These are phyloP conservation scores for Dendrolimus kikuchii DNA, from an alignment of 1,140 invertebrate genomes.

Conservation along the genomic window DNA sequence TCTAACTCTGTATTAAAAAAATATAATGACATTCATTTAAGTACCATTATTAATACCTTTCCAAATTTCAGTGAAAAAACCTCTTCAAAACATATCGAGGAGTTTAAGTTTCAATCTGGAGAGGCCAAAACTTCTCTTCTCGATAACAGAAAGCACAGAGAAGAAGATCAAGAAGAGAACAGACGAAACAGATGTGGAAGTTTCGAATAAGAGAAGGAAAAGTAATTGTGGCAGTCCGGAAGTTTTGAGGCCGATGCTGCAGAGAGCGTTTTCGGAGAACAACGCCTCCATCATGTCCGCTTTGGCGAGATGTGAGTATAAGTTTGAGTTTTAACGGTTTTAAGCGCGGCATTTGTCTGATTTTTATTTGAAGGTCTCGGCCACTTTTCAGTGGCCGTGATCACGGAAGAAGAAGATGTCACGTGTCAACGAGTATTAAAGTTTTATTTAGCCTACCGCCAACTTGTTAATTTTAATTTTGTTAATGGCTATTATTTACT, in stretches of 20 bases:
- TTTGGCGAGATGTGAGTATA: slow-evolving; percentile 64
- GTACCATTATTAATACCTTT: too few species aligned
- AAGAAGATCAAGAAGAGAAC: slow-evolving; percentile 33
- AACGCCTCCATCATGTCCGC: slow-evolving; percentile 62
- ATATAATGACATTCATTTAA: too few species aligned
- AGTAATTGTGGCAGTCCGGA: slow-evolving; percentile 25
- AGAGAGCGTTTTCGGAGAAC: slow-evolving; percentile 60
- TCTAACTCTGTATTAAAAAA: too few species aligned
- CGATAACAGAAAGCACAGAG: slow-evolving; percentile 38
- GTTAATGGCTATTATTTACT: too few species aligned
- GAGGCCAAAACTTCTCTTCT: slow-evolving; percentile 33
- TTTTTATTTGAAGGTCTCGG: slow-evolving; percentile 1
- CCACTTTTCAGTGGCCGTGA: not conserved
- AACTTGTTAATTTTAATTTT: too few species aligned
- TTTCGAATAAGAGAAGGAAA: slow-evolving; percentile 36
- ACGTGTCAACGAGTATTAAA: too few species aligned
- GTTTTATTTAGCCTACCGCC: too few species aligned
- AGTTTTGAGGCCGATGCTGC: slow-evolving; percentile 36
- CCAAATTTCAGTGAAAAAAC: too few species aligned
- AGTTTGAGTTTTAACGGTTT: slow-evolving; percentile 2
- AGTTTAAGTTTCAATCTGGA: slow-evolving; percentile 50
- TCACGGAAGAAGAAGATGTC: too few species aligned
- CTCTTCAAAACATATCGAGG: slow-evolving; percentile 5
- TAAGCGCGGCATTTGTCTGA: not conserved
- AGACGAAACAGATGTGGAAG: slow-evolving; percentile 20